A percentile compares a stretch with the other conserved stretches of the same genome.
Conservation (phyloP, 2,113 vertebrate species). For the Leucopternis melanops region DNA sequence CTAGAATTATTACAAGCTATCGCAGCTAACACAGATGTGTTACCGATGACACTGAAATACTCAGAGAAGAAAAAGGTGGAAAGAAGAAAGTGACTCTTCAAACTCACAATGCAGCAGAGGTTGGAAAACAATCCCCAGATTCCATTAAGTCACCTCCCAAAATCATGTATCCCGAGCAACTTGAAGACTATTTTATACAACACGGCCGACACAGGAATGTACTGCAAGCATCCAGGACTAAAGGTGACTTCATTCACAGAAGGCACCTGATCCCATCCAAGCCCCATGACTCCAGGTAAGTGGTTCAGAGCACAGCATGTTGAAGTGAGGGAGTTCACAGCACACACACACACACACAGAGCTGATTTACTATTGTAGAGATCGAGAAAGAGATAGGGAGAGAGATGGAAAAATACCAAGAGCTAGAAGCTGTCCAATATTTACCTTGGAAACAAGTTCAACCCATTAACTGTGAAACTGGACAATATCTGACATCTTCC, state of each 20-base stretch:
- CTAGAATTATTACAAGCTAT: neutral
- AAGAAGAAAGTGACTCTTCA: neutral
- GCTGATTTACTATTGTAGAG: neutral
- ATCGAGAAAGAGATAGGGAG: neutral
- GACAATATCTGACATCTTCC: neutral
- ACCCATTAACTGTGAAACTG: neutral
- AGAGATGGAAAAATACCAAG: neutral
- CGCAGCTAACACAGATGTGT: neutral
- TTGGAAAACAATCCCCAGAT: neutral
- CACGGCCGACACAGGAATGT: fast-evolving
- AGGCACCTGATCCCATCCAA: neutral
- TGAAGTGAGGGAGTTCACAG: neutral
- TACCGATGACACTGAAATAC: neutral
- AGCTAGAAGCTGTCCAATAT: neutral
- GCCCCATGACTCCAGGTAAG: neutral
- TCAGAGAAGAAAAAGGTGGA: neutral
- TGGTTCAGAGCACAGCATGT: neutral
- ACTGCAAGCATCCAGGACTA: neutral
- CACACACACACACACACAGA: neutral
- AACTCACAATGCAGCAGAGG: neutral
- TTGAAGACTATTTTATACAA: neutral
- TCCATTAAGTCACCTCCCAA: neutral
- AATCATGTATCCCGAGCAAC: neutral
- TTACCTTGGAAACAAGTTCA: neutral
- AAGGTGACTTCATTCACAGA: neutral